Percentiles rank a stretch among this genome's conserved stretches.
These are phyloP conservation scores for Ptyas mucosa DNA, from an alignment of 2,113 vertebrate species.

Conservation along the genomic window DNA sequence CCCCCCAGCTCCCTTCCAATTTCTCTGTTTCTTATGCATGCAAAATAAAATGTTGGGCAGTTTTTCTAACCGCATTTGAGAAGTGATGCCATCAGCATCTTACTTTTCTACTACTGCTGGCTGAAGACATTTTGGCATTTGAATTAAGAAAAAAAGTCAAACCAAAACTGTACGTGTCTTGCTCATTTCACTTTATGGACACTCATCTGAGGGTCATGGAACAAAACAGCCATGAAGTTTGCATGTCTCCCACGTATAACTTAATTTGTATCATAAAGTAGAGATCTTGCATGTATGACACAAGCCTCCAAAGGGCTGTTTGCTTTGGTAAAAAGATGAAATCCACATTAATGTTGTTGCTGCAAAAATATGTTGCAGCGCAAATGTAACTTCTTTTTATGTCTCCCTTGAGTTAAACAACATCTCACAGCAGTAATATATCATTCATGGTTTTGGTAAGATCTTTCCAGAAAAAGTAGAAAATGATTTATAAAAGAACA, in stretches of 20 bases:
- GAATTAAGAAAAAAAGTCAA: neutral
- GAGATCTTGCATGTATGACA: neutral
- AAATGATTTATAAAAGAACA: conserved; percentile 6
- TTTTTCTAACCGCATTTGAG: neutral
- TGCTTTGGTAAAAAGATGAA: neutral
- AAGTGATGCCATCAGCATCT: neutral
- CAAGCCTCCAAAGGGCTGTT: neutral
- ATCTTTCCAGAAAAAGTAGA: conserved; percentile 12
- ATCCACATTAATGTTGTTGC: neutral
- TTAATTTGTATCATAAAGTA: neutral
- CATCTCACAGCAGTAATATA: conserved; percentile 6
- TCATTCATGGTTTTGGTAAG: conserved; percentile 5
- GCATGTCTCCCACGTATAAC: neutral
- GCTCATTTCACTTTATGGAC: neutral
- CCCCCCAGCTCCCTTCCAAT: neutral
- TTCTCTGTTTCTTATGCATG: neutral
- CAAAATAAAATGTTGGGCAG: neutral
- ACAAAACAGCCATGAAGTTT: neutral
- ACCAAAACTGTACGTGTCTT: neutral
- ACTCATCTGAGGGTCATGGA: neutral
- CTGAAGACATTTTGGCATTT: neutral
- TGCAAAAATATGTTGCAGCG: neutral
- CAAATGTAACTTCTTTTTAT: neutral
- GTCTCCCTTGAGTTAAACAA: neutral
- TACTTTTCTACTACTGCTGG: neutral